Conservation (phyloP, 2,797 vertebrate species). For the Clamator glandarius region DNA sequence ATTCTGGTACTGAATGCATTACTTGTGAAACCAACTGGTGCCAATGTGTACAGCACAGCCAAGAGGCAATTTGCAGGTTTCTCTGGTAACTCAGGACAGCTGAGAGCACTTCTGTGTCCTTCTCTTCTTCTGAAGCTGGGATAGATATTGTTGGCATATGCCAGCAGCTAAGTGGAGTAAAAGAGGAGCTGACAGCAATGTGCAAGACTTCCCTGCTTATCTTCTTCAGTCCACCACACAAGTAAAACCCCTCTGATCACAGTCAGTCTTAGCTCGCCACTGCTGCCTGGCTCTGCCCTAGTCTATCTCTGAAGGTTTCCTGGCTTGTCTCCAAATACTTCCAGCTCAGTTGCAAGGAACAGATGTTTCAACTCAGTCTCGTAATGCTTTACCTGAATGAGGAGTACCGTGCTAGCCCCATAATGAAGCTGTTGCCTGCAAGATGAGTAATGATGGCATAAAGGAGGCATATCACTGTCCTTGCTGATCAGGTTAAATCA, state of each 20-base stretch:
- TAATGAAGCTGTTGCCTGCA: slow-evolving; percentile 41
- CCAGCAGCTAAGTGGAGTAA: background rate
- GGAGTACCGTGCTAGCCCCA: background rate
- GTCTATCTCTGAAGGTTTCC: background rate
- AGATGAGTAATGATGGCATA: slow-evolving; percentile 49
- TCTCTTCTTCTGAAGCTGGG: background rate
- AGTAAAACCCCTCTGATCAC: background rate
- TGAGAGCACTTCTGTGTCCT: background rate
- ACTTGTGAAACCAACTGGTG: background rate
- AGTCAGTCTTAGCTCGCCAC: background rate
- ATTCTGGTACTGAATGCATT: background rate
- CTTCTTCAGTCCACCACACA: background rate
- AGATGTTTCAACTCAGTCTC: slow-evolving; percentile 35
- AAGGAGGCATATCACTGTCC: slow-evolving; percentile 28
- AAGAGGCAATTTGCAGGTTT: background rate
- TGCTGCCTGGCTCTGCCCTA: background rate
- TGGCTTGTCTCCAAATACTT: slow-evolving; percentile 19
- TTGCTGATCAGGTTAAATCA: slow-evolving; percentile 40
- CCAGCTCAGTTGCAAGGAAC: background rate
- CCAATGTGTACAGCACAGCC: background rate
- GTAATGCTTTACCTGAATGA: slow-evolving; percentile 17
- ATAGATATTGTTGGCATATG: background rate
- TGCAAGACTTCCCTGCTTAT: background rate
- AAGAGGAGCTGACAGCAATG: background rate
- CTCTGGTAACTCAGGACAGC: background rate